Base-by-base conservation (phyloP, 2,797 vertebrate genomes). In the Rachycentron canadum region DNA sequence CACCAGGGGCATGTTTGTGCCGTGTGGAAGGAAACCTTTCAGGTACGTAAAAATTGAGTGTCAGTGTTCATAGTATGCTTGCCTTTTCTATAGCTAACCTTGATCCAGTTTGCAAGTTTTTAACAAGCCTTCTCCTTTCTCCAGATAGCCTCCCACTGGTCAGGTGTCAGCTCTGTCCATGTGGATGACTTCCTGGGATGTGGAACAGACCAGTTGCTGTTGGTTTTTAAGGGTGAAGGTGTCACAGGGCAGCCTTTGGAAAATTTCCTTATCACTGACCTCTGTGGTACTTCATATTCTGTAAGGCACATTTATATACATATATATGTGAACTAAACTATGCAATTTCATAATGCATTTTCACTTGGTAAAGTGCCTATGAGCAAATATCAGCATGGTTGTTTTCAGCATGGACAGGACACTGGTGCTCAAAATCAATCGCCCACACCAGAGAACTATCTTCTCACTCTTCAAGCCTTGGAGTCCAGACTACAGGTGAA, bases 141-240 rank as follows among this genome's bases (percentile, higher is more conserved):
- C 41, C 93, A 99, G 98, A 88, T 97, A 60, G 93, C 93, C 52
- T 94, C 92, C 34, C 93, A 89, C 63, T 98, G 97, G 97, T 94
- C 96, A 61, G 85, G 91, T 2, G 92, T 97, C 74, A 87, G 69
- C 57, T 94, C 92, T 12, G 69, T 96, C 47, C 93, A 96, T n/a
- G 92, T 98, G 70, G 97, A 98, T 79, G 97, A 99, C 86, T 99
- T 98, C 83, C 40, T 96, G 85, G 93, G 96, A 79, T 94, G 76
- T 88, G 98, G 98, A 82, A 96, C 93, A 14, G 97, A 99, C 55
- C 98, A 99, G 91, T 88, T 98, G 52, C 86, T 99, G 43, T 59
- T 99, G 49, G 32, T 98, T 88, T 97, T 96, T 86, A 87, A 94
- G 43, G 91, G 94, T 60, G 72, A 82, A 8, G 53, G 61, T 36